These are phyloP conservation scores for Zoroaster sp. DNA, from an alignment of 53 echinoderm and acorn worm genomes.

Conservation along the genomic window DNA sequence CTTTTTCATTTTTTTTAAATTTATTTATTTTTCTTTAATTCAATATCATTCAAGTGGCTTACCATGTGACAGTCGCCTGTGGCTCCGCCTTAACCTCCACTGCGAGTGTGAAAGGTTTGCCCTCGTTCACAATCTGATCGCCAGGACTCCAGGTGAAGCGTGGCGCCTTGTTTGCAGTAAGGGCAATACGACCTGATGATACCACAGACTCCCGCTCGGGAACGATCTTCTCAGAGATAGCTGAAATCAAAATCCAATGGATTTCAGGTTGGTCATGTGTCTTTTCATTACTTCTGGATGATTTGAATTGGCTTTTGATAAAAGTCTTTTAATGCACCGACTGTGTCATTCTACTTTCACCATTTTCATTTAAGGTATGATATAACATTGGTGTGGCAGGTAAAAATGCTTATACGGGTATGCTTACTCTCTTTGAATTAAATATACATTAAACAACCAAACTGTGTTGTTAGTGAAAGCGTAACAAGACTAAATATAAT, in stretches of 20 bases:
- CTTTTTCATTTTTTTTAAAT: not conserved
- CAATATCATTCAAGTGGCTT: slow-evolving; percentile 1
- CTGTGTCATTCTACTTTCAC: no score
- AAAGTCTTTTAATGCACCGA: no score
- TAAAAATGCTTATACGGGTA: no score
- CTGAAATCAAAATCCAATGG: not conserved
- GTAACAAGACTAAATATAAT: no score
- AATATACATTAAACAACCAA: no score
- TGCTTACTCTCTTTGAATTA: no score
- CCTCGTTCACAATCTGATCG: slow-evolving; percentile 79
- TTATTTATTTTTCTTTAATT: not conserved
- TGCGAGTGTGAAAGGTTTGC: slow-evolving; percentile 67
- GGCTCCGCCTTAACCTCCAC: slow-evolving; percentile 81
- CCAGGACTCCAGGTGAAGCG: slow-evolving; percentile 79
- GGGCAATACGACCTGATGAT: slow-evolving; percentile 57
- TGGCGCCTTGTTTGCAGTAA: slow-evolving; percentile 72
- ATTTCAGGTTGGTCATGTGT: no score
- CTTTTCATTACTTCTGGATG: no score
- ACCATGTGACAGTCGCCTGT: slow-evolving; percentile 81
- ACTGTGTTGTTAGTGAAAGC: no score
- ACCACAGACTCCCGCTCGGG: slow-evolving; percentile 51
- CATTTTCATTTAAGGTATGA: no score
- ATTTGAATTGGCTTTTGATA: no score
- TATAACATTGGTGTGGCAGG: no score
- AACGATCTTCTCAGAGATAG: slow-evolving; percentile 2